Evolutionary conservation across 2,113 vertebrate species (phyloP).

Genomic region (Ptyas mucosa): DNA sequence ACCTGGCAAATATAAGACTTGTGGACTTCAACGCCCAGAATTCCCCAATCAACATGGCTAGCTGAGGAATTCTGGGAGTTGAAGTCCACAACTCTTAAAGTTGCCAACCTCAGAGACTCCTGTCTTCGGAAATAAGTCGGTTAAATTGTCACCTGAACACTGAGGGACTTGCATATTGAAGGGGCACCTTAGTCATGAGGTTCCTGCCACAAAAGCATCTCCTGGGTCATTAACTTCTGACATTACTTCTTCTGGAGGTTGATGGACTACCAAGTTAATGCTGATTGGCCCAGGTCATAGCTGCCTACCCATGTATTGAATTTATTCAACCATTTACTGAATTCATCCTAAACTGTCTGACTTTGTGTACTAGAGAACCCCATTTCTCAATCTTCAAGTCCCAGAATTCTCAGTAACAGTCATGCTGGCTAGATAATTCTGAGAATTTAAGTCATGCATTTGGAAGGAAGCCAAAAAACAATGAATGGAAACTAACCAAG

Average conservation of each 20-base stretch:
- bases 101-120: not conserved
- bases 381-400: not conserved
- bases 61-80: not conserved
- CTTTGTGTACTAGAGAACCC: not conserved
- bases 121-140: not conserved
- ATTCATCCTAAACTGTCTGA: not conserved
- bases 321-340: not conserved
- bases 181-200: not conserved
- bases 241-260: not conserved
- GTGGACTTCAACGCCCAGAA: not conserved
- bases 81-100: not conserved
- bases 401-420: not conserved
- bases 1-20: too few relatives aligned
- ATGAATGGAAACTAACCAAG: not conserved
- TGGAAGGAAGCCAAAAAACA: not conserved
- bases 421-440: not conserved
- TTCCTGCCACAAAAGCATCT: not conserved
- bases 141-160: not conserved
- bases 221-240: not conserved
- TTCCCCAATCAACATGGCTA: not conserved
- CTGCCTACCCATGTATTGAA: not conserved
- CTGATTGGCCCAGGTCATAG: not conserved
- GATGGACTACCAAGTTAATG: not conserved
- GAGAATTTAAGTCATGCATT: not conserved
- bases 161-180: not conserved